These are phyloP conservation scores for Myiothlypis chrysogaster DNA, from an alignment of 2,797 vertebrate species.

Conservation along the genomic window DNA sequence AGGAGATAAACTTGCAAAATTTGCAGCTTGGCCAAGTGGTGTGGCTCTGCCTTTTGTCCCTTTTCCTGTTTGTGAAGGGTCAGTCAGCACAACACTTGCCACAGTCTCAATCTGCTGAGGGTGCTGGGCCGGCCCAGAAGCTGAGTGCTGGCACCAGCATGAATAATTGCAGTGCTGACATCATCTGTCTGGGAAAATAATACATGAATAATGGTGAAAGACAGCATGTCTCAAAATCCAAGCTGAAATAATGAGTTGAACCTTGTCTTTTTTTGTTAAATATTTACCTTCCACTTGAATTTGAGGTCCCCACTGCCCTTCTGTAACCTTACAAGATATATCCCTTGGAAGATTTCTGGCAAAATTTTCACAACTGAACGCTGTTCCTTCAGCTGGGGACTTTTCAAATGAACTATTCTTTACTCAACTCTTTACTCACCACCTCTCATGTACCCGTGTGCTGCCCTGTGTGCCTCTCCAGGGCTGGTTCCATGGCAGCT, in stretches of 20 bases:
- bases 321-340: not conserved
- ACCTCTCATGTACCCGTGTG: fast-evolving
- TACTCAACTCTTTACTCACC: fast-evolving
- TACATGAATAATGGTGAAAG: not conserved
- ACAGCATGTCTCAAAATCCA: not conserved
- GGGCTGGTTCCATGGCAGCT: not conserved
- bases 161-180: not conserved
- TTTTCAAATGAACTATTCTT: not conserved
- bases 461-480: not conserved
- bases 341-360: not conserved
- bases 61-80: not conserved
- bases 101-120: not conserved
- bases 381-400: not conserved
- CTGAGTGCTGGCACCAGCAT: not conserved
- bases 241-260: not conserved
- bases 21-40: not conserved
- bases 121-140: not conserved
- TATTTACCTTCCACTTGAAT: not conserved
- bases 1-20: not conserved
- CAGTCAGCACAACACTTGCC: not conserved
- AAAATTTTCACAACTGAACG: not conserved
- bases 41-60: not conserved
- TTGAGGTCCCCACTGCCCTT: not conserved
- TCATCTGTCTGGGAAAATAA: not conserved
- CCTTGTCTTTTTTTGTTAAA: not conserved